These are phyloP conservation scores for Erythrolamprus reginae DNA, from an alignment of 2,113 vertebrate genomes.

Conservation along the genomic window DNA sequence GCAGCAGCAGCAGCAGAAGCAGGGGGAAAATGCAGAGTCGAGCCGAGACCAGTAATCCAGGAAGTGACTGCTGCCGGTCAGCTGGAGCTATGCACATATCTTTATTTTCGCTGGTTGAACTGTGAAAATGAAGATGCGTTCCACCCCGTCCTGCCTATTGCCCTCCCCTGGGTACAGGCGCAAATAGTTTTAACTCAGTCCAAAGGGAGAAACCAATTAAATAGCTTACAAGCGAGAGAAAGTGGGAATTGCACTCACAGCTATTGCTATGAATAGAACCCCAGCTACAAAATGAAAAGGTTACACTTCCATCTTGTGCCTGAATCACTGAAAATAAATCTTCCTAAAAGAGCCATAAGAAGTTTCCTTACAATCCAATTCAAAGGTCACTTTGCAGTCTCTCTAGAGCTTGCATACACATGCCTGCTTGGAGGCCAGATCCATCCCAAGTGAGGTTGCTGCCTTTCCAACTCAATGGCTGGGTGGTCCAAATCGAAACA, in stretches of 20 bases:
- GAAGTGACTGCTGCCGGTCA: no score
- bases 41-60: no score
- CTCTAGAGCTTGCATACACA: not conserved
- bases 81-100: no score
- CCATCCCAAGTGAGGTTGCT: not conserved
- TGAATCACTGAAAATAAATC: not conserved
- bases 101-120: no score
- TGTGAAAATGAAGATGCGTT: no score
- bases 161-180: no score
- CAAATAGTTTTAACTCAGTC: not conserved
- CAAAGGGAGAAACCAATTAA: not conserved
- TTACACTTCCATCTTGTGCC: not conserved
- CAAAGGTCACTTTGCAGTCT: not conserved
- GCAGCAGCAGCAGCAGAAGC: no score
- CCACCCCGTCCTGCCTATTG: no score
- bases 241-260: no score
- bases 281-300: not conserved
- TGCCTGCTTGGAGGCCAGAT: not conserved
- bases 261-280: not conserved
- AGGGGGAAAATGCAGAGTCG: no score
- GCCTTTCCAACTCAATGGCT: not conserved
- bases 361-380: not conserved
- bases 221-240: not conserved
- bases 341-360: not conserved
- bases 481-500: not conserved